Evolutionary conservation across 1,140 invertebrate genomes (phyloP).

Genomic region (Hylaeus volcanicus): DNA sequence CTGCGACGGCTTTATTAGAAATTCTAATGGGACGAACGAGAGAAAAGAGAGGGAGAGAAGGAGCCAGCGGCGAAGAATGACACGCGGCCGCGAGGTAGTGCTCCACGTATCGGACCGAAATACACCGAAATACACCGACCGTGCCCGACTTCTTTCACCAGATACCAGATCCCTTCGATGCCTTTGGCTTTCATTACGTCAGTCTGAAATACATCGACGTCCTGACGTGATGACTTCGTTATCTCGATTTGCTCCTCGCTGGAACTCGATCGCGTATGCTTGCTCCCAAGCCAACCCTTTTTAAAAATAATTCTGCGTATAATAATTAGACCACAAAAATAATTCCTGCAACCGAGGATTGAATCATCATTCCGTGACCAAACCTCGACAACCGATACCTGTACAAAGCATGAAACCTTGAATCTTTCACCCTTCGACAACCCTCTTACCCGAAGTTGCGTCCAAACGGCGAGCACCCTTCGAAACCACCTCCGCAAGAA

Average conservation of each 20-base stretch:
- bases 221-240: slow-evolving; percentile 74
- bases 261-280: neutral
- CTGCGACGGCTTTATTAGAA: slow-evolving; percentile 79
- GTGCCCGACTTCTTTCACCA: slow-evolving; percentile 67
- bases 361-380: no score
- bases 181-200: slow-evolving; percentile 55
- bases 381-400: neutral
- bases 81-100: slow-evolving; percentile 65
- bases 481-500: neutral
- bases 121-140: slow-evolving; percentile 71
- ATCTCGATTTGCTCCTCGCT: neutral
- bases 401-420: no score
- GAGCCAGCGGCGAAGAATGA: slow-evolving; percentile 68
- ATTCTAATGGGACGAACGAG: slow-evolving; percentile 72
- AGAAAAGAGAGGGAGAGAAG: neutral
- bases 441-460: neutral
- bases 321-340: no score
- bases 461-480: neutral
- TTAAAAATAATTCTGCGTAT: no score
- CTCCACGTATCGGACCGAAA: slow-evolving; percentile 61
- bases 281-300: no score
- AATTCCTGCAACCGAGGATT: no score
- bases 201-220: slow-evolving; percentile 54
- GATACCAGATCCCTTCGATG: slow-evolving; percentile 7
- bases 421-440: neutral